A percentile compares a stretch with the other conserved stretches of the same genome.
Conservation (phyloP, 2,797 vertebrate species). For the Petrocephalus sullivani region DNA sequence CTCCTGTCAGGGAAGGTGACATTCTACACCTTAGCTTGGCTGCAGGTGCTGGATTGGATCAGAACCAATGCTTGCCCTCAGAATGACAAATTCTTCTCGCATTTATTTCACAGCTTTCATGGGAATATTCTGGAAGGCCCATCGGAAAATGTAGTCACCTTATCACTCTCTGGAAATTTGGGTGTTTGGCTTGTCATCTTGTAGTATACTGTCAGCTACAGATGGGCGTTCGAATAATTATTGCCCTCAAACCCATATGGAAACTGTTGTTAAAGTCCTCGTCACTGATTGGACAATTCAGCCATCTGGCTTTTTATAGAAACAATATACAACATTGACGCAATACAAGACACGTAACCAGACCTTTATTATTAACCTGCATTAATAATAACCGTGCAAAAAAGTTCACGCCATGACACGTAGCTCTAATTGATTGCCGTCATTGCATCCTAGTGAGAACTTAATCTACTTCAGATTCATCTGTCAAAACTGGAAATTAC, state of each 20-base stretch:
- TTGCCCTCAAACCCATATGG: background rate
- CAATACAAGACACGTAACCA: background rate
- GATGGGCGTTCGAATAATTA: background rate
- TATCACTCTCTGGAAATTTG: background rate
- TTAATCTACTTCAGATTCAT: slow-evolving; percentile 8
- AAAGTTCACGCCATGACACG: background rate
- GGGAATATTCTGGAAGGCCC: background rate
- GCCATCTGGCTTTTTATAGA: background rate
- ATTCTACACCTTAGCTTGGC: background rate
- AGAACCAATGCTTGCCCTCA: background rate
- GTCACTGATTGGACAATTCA: background rate
- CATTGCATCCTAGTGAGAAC: slow-evolving; percentile 4
- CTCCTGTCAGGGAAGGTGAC: background rate
- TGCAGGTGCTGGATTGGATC: background rate
- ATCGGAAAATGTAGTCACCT: background rate
- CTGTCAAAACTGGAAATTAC: slow-evolving; percentile 9
- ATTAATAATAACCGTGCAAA: background rate
- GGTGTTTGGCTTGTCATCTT: background rate
- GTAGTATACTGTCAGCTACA: background rate
- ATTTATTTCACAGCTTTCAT: background rate
- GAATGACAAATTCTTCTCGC: background rate
- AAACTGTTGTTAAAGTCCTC: background rate
- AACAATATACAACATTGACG: background rate
- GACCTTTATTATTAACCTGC: background rate
- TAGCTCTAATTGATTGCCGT: background rate